Evolutionary conservation across 1,140 invertebrate genomes (phyloP), one percentile per base, ranked within the genome.

Genomic region (Sycophaga agraensis): DNA sequence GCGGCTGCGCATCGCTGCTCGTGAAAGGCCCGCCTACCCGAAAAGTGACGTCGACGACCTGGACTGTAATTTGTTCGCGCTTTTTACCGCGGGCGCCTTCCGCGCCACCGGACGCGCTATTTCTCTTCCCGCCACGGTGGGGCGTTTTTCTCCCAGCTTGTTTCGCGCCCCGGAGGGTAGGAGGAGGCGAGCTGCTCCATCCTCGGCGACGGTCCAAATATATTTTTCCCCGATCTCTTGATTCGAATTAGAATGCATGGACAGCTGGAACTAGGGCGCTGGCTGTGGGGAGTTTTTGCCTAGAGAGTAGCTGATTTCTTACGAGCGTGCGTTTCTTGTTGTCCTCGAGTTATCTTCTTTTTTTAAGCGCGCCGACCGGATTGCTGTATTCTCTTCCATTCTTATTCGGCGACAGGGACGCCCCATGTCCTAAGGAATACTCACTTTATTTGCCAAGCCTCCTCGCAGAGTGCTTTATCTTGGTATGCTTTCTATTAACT

Each of bases 1-100:
- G 9, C 40, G 11, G 12, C 34, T 42, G 53, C 53, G 53, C 26
- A 34, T 42, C 51, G 26, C 9, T 51, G 40, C 35, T 53, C 34
- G 22, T 31, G 26, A 51, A 11, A 14, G 9, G 4, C 12, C 35
- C 3, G 24, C 16, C 46, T 14, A 22, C 9, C 6, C 31, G 31
- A 48, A 59, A 51, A 43, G 19, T 49, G 24, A 35, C 42, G 26
- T 56, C 53, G 11, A 45, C 28, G 45, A 14, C 45, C 22, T 28
- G 35, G 55, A 59, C 56, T 43, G 12, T 57, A 46, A 55, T 57
- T 45, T 34, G 24, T 39, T 28, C 34, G 40, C 42, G 19, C 24
- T 17, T 31, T 11, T 31, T 31, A n/a, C n/a, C n/a, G n/a, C n/a
- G n/a, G n/a, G n/a, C 26, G 54, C 39, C 50, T 58, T 42, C 59